These are phyloP conservation scores for Prietella phreatophila DNA, from an alignment of 2,113 vertebrate genomes.

Conservation along the genomic window DNA sequence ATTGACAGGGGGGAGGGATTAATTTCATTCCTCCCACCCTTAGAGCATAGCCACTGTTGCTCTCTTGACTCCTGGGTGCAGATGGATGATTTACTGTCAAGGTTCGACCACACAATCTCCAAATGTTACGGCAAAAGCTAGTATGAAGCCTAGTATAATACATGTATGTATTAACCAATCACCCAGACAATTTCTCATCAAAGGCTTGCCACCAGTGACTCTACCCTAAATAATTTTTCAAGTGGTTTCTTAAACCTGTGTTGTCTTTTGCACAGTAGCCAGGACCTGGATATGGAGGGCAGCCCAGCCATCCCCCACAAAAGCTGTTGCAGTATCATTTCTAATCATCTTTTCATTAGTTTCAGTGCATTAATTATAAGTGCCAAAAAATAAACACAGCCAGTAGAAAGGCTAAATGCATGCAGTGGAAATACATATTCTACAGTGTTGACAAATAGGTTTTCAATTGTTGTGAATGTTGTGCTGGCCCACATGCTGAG, in stretches of 20 bases:
- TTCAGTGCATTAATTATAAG: neutral
- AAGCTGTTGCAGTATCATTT: neutral
- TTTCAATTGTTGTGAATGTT: conserved; percentile 41
- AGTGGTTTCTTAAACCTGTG: neutral
- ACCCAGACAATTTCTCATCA: neutral
- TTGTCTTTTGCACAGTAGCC: neutral
- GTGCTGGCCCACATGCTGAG: conserved; percentile 15
- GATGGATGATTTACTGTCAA: neutral
- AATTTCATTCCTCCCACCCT: neutral
- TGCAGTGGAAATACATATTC: neutral
- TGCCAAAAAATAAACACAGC: neutral
- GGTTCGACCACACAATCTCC: neutral
- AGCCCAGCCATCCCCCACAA: conserved; percentile 17
- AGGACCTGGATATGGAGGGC: conserved; percentile 28
- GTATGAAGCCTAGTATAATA: neutral
- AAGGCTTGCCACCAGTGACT: neutral
- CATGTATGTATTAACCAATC: neutral
- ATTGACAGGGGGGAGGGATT: neutral
- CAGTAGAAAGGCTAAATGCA: neutral
- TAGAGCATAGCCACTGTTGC: neutral
- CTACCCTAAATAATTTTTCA: neutral
- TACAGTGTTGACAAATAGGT: neutral
- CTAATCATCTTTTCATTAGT: neutral
- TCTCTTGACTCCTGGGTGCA: neutral
- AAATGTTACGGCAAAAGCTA: neutral